Conservation (phyloP, 2,797 vertebrate species). For the Tapirus indicus region DNA sequence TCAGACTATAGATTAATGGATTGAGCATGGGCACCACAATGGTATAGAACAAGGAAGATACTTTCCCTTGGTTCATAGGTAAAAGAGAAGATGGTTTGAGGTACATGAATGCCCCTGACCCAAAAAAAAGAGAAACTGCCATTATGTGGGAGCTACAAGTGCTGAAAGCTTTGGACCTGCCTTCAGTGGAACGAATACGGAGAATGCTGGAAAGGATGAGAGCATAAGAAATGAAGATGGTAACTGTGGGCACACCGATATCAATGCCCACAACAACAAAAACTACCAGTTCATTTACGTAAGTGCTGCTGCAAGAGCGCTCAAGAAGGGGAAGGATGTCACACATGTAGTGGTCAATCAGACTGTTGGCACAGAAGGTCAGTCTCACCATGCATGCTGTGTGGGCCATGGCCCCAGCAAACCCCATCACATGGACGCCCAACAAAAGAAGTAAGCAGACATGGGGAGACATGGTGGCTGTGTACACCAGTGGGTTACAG, state of each 20-base stretch:
- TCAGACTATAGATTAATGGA: constrained; percentile 78
- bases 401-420: constrained; percentile 73
- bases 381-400: constrained; percentile 65
- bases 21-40: constrained; percentile 79
- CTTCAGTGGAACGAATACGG: not conserved
- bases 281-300: constrained; percentile 70
- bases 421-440: constrained; percentile 75
- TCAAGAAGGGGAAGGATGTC: constrained; percentile 78
- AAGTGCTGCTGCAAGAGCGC: constrained; percentile 66
- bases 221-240: constrained; percentile 75
- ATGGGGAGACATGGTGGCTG: constrained; percentile 62
- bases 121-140: constrained; percentile 76
- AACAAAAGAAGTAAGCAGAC: constrained; percentile 52
- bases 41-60: constrained; percentile 77
- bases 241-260: constrained; percentile 66
- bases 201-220: constrained; percentile 73
- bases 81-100: constrained; percentile 74
- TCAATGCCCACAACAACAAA: constrained; percentile 66
- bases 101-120: constrained; percentile 76
- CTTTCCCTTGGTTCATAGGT: constrained; percentile 73
- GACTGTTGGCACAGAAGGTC: constrained; percentile 68
- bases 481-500: constrained; percentile 80
- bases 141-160: constrained; percentile 80
- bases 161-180: constrained; percentile 74
- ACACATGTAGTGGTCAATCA: constrained; percentile 82